Percentiles rank a stretch among this genome's conserved stretches.
Conservation (phyloP, 2,797 vertebrate species). For the Coilia nasus region DNA sequence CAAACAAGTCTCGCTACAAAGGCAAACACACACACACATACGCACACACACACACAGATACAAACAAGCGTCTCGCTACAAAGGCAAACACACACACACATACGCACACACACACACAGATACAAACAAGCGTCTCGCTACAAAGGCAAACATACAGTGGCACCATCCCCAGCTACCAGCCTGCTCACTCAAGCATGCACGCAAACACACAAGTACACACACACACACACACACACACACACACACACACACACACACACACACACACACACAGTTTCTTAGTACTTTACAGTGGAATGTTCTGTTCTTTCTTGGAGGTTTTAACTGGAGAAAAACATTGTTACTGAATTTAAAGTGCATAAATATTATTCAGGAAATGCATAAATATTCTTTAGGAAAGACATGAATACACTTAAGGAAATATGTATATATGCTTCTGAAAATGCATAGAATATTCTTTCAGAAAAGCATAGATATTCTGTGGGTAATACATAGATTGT, state of each 20-base stretch:
- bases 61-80: background rate
- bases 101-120: background rate
- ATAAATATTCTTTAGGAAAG: too few species aligned
- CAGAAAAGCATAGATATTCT: too few species aligned
- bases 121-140: constrained; percentile 1
- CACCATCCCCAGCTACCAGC: constrained; percentile 12
- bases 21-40: background rate
- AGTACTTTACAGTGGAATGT: too few species aligned
- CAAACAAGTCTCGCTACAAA: constrained; percentile 56
- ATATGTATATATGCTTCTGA: too few species aligned
- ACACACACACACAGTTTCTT: too few species aligned
- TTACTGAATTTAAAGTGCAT: too few species aligned
- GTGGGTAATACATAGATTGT: too few species aligned
- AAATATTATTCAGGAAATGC: too few species aligned
- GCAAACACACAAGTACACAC: constrained; percentile 7
- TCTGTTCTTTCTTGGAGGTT: too few species aligned
- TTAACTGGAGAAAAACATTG: too few species aligned
- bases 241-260: background rate
- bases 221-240: constrained; percentile 14
- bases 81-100: constrained; percentile 4
- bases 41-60: background rate
- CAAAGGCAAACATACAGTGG: constrained; percentile 13
- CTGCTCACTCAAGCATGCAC: constrained; percentile 32
- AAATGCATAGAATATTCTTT: too few species aligned
- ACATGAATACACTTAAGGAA: too few species aligned